Evolutionary conservation across 2,113 vertebrate species (phyloP).

Genomic region (Cyprinus carpio): DNA sequence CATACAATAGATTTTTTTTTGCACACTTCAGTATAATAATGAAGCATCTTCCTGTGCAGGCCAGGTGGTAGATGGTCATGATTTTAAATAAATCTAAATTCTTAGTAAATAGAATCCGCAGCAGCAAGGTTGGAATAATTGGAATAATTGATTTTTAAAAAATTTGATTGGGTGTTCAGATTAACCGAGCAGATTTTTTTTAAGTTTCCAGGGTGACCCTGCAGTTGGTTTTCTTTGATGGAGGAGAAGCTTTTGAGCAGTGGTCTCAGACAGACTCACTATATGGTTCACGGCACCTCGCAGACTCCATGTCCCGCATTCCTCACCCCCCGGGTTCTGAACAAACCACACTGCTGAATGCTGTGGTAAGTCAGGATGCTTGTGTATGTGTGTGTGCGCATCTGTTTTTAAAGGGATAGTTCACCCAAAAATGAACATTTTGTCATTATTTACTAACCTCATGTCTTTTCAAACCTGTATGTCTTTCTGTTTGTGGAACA

Average conservation of each 20-base stretch:
- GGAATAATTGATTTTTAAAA: background rate
- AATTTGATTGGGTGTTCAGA: background rate
- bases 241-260: constrained; percentile 84
- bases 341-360: constrained; percentile 74
- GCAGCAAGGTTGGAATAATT: background rate
- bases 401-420: background rate
- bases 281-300: constrained; percentile 88
- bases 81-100: background rate
- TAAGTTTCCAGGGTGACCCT: constrained; percentile 76
- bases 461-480: background rate
- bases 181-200: background rate
- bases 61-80: background rate
- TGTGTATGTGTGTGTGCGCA: background rate
- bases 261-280: constrained; percentile 84
- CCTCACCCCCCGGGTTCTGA: constrained; percentile 66
- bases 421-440: background rate
- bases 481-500: background rate
- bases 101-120: background rate
- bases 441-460: background rate
- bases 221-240: constrained; percentile 88
- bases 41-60: background rate
- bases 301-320: constrained; percentile 76
- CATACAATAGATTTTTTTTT: background rate
- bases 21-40: background rate
- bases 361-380: constrained; percentile 76